Percentiles rank a stretch among this genome's conserved stretches.
Evolutionary conservation across 1,140 invertebrate genomes (phyloP).

Genomic region (Drosophila pallidifrons): DNA sequence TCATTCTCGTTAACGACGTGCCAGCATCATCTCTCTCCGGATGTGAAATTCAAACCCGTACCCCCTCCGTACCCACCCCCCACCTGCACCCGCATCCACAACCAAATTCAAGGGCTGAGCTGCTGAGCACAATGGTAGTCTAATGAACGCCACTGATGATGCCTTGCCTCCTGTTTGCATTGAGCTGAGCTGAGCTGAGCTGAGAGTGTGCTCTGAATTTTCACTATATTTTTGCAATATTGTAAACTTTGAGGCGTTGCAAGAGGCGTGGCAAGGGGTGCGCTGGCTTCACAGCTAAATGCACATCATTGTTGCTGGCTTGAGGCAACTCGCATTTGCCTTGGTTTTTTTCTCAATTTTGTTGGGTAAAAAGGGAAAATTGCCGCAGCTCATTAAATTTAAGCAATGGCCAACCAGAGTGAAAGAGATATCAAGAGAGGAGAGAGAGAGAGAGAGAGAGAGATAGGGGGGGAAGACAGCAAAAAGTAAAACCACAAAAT

Average conservation of each 20-base stretch:
- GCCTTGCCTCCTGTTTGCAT: conserved; percentile 4
- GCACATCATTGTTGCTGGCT: conserved; percentile 64
- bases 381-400: conserved; percentile 77
- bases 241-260: conserved; percentile 46
- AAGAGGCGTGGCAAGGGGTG: too few species aligned
- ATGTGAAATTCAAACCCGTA: conserved; percentile 16
- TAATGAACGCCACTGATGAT: conserved; percentile 55
- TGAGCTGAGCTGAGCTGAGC: background rate
- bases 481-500: conserved; percentile 70
- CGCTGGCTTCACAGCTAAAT: conserved; percentile 50
- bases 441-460: background rate
- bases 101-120: conserved; percentile 19
- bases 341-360: conserved; percentile 16
- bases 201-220: conserved; percentile 36
- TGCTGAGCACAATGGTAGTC: conserved; percentile 54
- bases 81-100: too few species aligned
- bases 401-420: conserved; percentile 12
- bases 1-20: conserved; percentile 18
- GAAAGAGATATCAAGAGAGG: background rate
- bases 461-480: conserved; percentile 24
- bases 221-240: conserved; percentile 36
- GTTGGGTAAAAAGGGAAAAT: conserved; percentile 28
- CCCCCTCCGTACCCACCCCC: too few species aligned
- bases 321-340: conserved; percentile 11
- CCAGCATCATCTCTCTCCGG: conserved; percentile 29